These are phyloP conservation scores for Rhysida immarginata DNA, from an alignment of 1,140 invertebrate species.

Conservation along the genomic window DNA sequence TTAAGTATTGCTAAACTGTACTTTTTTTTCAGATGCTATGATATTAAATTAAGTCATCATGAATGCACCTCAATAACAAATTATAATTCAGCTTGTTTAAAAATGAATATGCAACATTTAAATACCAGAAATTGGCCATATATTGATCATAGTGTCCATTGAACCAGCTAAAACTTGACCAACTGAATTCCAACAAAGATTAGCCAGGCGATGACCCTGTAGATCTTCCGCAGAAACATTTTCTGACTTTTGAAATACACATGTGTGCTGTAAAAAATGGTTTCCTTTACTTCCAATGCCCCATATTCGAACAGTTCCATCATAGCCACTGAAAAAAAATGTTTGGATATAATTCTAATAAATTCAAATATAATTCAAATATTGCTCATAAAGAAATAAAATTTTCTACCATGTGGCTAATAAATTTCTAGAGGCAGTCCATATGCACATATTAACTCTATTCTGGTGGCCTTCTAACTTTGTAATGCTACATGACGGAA, in stretches of 20 bases:
- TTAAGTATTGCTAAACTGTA: too few species aligned
- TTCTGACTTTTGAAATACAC: slow-evolving; percentile 40
- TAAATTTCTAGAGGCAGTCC: slow-evolving; percentile 29
- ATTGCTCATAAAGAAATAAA: too few species aligned
- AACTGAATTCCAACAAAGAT: slow-evolving; percentile 37
- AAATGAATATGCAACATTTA: too few species aligned
- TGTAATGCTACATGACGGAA: slow-evolving; percentile 29
- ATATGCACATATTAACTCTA: slow-evolving; percentile 31
- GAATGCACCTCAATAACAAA: too few species aligned
- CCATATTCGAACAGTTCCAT: slow-evolving; percentile 50
- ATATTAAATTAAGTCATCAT: too few species aligned
- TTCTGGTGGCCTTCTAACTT: slow-evolving; percentile 41
- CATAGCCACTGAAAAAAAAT: slow-evolving; percentile 35
- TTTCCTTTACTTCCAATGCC: slow-evolving; percentile 29
- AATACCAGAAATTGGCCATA: slow-evolving; percentile 37
- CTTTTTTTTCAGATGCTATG: too few species aligned
- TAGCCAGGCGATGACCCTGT: slow-evolving; percentile 34
- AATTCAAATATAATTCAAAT: too few species aligned
- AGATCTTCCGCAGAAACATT: slow-evolving; percentile 36
- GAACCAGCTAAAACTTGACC: slow-evolving; percentile 40
- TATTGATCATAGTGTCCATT: slow-evolving; percentile 42
- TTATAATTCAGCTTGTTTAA: too few species aligned
- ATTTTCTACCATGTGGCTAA: slow-evolving; percentile 38
- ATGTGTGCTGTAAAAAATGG: slow-evolving; percentile 37
- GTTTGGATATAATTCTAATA: neutral